Conservation (phyloP, 2,797 vertebrate genomes). For the Squalus acanthias region DNA sequence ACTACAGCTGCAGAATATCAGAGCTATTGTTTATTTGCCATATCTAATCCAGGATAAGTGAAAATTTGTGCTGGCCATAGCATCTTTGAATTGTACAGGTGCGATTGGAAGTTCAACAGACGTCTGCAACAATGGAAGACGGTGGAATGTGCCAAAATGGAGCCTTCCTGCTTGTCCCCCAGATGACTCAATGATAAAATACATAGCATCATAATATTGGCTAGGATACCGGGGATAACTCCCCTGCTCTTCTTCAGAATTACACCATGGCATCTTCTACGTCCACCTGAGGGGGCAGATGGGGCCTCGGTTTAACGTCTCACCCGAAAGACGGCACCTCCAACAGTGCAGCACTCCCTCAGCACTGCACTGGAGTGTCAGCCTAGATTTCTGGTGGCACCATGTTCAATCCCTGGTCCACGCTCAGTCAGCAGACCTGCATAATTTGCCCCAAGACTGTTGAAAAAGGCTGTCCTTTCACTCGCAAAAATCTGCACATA, state of each 20-base stretch:
- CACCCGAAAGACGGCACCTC: no score
- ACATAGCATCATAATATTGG: background rate
- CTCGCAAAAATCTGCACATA: background rate
- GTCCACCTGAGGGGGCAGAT: no score
- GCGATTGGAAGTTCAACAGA: background rate
- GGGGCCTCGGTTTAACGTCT: no score
- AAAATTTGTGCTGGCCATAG: background rate
- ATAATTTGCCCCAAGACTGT: background rate
- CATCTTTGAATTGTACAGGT: background rate
- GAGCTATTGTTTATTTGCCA: background rate
- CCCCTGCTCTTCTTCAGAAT: no score
- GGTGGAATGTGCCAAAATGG: background rate
- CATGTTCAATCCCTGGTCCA: background rate
- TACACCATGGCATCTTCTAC: no score
- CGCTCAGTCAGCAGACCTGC: no score
- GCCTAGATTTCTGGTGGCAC: background rate
- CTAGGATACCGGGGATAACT: no score
- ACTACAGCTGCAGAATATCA: background rate
- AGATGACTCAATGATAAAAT: background rate
- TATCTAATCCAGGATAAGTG: background rate
- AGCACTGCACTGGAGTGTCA: no score
- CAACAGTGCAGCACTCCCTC: no score
- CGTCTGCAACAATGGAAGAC: background rate
- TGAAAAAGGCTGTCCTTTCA: no score
- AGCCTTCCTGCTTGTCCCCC: background rate